A percentile compares a stretch with the other conserved stretches of the same genome.
Conservation (phyloP, 2,888 invertebrate genomes). For the Andrena bucephala region DNA sequence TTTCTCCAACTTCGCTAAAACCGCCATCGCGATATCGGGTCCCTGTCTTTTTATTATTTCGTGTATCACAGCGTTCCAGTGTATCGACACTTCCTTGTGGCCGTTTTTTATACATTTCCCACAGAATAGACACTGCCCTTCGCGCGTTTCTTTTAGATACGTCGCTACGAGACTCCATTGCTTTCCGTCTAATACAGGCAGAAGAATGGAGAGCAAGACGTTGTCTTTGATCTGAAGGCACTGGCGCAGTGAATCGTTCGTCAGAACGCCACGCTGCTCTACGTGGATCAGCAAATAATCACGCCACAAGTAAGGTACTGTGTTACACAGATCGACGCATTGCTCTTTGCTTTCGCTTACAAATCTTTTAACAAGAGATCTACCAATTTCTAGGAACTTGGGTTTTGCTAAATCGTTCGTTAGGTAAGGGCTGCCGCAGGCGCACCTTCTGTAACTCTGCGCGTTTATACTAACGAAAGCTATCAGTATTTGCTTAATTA, state of each 20-base stretch:
- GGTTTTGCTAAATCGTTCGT: slow-evolving; percentile 84
- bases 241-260: slow-evolving; percentile 86
- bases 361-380: slow-evolving; percentile 86
- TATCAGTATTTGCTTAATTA: slow-evolving; percentile 82
- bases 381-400: slow-evolving; percentile 87
- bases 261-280: slow-evolving; percentile 83
- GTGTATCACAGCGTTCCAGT: slow-evolving; percentile 88
- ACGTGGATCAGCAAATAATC: slow-evolving; percentile 86
- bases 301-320: slow-evolving; percentile 89
- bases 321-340: slow-evolving; percentile 86
- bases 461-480: slow-evolving; percentile 87
- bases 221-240: slow-evolving; percentile 88
- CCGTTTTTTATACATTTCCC: slow-evolving; percentile 83
- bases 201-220: slow-evolving; percentile 86
- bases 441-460: slow-evolving; percentile 86
- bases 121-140: slow-evolving; percentile 88
- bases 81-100: slow-evolving; percentile 85
- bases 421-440: slow-evolving; percentile 88
- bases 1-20: slow-evolving; percentile 87
- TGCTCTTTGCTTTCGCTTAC: slow-evolving; percentile 84
- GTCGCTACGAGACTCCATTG: slow-evolving; percentile 87
- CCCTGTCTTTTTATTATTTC: slow-evolving; percentile 88
- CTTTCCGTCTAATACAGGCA: slow-evolving; percentile 87
- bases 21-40: slow-evolving; percentile 86
- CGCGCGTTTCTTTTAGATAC: slow-evolving; percentile 87